phyloP scores from a whole-genome alignment of 2,797 vertebrate species.

The Lagodon rhomboides region DNA sequence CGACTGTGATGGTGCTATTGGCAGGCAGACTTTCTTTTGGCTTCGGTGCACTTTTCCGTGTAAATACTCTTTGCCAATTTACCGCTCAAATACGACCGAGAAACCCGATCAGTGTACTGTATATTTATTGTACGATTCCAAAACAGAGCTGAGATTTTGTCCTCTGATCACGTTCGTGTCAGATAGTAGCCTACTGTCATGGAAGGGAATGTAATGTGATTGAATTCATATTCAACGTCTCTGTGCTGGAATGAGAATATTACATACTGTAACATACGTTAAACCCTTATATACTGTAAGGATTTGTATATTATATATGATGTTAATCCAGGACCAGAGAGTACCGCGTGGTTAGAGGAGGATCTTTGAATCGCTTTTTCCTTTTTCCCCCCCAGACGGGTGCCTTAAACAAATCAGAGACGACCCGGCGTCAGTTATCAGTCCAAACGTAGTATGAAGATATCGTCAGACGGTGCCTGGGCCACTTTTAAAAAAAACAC shows the following conservation, averaged over 20 bases:
- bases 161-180: slow-evolving; percentile 56
- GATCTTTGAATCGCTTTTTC: slow-evolving; percentile 34
- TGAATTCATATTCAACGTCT: slow-evolving; percentile 59
- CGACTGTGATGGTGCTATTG: slow-evolving; percentile 71
- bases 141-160: slow-evolving; percentile 67
- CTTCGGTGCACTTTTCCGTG: slow-evolving; percentile 75
- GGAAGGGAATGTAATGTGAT: slow-evolving; percentile 76
- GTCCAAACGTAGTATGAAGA: slow-evolving; percentile 26
- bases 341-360: slow-evolving; percentile 44
- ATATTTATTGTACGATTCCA: slow-evolving; percentile 83
- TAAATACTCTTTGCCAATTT: slow-evolving; percentile 74
- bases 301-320: slow-evolving; percentile 71
- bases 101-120: slow-evolving; percentile 80
- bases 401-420: slow-evolving; percentile 53
- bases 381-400: slow-evolving; percentile 32
- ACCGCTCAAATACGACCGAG: slow-evolving; percentile 59
- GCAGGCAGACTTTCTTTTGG: slow-evolving; percentile 60
- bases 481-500: slow-evolving; percentile 17
- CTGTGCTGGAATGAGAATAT: slow-evolving; percentile 74
- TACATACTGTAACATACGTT: slow-evolving; percentile 72
- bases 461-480: slow-evolving; percentile 51
- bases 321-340: slow-evolving; percentile 68
- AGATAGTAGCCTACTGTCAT: slow-evolving; percentile 72
- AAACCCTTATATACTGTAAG: slow-evolving; percentile 73
- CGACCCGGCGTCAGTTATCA: slow-evolving; percentile 23